Percentiles rank a stretch among this genome's conserved stretches.
phyloP scores from a whole-genome alignment of 1,140 invertebrate species.

The Drosophila micromelanica region DNA sequence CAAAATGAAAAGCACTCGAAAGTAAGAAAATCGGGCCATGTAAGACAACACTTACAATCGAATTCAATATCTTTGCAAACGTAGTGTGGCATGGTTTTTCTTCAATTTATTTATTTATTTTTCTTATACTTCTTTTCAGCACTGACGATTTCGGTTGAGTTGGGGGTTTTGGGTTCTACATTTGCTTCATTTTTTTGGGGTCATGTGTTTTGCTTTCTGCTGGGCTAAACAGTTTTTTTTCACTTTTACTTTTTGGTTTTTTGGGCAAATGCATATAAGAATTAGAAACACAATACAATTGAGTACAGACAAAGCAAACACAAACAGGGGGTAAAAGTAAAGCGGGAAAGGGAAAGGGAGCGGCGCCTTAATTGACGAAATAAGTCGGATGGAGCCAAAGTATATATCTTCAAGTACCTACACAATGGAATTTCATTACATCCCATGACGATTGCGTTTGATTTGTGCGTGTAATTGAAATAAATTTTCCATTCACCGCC shows the following conservation, averaged over 20 bases:
- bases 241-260: neutral
- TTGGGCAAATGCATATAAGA: conserved; percentile 14
- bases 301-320: conserved; percentile 6
- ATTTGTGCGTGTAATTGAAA: conserved; percentile 49
- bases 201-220: conserved; percentile 48
- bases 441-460: conserved; percentile 30
- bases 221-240: conserved; percentile 32
- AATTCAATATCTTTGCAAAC: conserved; percentile 40
- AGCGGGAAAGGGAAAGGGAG: neutral
- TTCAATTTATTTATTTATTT: conserved; percentile 1
- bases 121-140: neutral
- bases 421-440: conserved; percentile 33
- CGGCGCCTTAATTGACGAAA: conserved; percentile 36
- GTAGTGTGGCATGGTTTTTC: neutral
- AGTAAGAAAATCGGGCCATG: conserved; percentile 7
- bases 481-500: conserved; percentile 15
- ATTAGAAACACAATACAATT: conserved; percentile 50
- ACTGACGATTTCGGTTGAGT: conserved; percentile 24
- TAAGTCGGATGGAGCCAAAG: neutral
- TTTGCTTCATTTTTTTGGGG: conserved; percentile 36
- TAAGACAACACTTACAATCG: conserved; percentile 35
- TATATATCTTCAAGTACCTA: conserved; percentile 23
- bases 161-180: conserved; percentile 29
- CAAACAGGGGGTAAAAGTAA: neutral
- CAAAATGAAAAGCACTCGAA: conserved; percentile 2